phyloP scores from a whole-genome alignment of 2,797 vertebrate genomes.

The Cheirogaleus major region DNA sequence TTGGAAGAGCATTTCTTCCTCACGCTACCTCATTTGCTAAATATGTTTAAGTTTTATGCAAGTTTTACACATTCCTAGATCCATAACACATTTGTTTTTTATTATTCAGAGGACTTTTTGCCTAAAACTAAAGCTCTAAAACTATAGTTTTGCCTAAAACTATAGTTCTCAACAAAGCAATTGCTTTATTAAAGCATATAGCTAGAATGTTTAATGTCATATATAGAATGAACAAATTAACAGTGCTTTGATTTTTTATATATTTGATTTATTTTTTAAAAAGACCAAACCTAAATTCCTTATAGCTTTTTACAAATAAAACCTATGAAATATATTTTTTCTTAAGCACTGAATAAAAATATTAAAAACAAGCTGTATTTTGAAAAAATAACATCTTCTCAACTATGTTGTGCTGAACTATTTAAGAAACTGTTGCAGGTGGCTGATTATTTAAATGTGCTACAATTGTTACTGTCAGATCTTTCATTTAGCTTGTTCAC shows the following conservation, averaged over 20 bases:
- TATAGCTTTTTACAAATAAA: neutral
- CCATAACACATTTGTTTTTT: neutral
- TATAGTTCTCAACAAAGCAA: neutral
- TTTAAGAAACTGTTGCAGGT: neutral
- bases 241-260: neutral
- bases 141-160: neutral
- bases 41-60: neutral
- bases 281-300: neutral
- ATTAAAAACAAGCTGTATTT: neutral
- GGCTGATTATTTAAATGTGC: neutral
- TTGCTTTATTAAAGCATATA: neutral
- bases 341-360: neutral
- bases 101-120: neutral
- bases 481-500: neutral
- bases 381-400: neutral
- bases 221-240: slow-evolving; percentile 21
- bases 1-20: neutral
- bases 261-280: neutral
- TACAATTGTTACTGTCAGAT: neutral
- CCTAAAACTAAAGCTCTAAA: neutral
- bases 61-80: neutral
- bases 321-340: neutral
- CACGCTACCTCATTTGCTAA: neutral
- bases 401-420: neutral
- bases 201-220: neutral